These are phyloP conservation scores for Hirtodrosophila confusa DNA, from an alignment of 2,888 invertebrate species.

Conservation along the genomic window DNA sequence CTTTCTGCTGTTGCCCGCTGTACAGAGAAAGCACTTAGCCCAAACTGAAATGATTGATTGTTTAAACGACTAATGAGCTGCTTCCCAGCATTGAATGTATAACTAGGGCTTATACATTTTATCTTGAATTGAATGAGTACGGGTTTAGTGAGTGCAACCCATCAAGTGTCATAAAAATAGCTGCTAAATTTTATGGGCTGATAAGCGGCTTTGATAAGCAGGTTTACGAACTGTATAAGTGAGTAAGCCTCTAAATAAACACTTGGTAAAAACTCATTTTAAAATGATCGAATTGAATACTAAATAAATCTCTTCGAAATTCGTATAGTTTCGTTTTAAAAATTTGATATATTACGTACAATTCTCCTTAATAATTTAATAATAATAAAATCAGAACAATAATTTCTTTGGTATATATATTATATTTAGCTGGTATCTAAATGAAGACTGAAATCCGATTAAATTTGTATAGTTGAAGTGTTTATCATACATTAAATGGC, in stretches of 20 bases:
- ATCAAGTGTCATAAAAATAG: constrained; percentile 36
- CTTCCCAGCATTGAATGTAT: constrained; percentile 5
- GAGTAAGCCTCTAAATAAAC: too few species aligned
- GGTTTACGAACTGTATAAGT: constrained; percentile 12
- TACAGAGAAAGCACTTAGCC: constrained; percentile 51
- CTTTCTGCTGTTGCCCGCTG: constrained; percentile 24
- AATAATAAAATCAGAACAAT: too few species aligned
- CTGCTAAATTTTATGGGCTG: constrained; percentile 45
- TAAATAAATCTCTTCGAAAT: too few species aligned
- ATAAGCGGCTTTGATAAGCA: constrained; percentile 51
- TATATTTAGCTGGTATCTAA: too few species aligned
- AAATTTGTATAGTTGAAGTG: too few species aligned
- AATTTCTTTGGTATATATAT: too few species aligned
- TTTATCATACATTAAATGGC: background rate
- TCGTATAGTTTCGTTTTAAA: too few species aligned
- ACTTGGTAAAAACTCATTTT: too few species aligned
- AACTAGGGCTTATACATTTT: background rate
- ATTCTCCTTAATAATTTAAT: too few species aligned
- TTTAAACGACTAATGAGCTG: constrained; percentile 50
- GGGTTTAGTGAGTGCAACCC: background rate
- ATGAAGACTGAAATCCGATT: too few species aligned
- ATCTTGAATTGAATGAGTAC: background rate
- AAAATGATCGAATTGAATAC: too few species aligned
- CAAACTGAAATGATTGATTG: constrained; percentile 56
- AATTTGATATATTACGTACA: too few species aligned